Evolutionary conservation across 2,888 invertebrate genomes (phyloP), one percentile per base, ranked within the genome.

Genomic region (Bellardia pandia): DNA sequence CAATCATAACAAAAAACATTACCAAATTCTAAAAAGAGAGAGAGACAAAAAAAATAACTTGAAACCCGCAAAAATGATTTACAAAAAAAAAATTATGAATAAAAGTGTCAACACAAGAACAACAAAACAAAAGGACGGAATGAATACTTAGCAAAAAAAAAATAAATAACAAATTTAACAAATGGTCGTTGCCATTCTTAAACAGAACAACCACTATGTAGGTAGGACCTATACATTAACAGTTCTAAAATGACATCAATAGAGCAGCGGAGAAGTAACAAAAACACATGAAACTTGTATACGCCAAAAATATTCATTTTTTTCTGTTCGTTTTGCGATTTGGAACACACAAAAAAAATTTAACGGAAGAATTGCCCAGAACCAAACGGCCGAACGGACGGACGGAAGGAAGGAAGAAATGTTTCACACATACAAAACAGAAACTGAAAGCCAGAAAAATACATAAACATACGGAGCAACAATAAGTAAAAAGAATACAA

Each of bases 361-460:
- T 75, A 80, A 85, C 85, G 85, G 85, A 85, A 85, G 85, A 80
- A 83, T 83, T 77, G 83, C 45, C 62, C 53, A 71, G 77, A 69
- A 85, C 74, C 56, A 40, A 80, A 77, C n/a, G 62, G 71, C 71
- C 77, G 62, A 42, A 76, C 58, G 80, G 30, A 69, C 58, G 76
- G 86, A 86, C 78, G 89, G 89, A 89, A 88, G 90, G 89, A 89
- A 90, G 89, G 89, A 90, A 90, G 89, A 88, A 90, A 89, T 89
- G 90, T 86, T 89, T 90, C 89, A 90, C 88, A 88, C 88, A 83
- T 88, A 83, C 83, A 77, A 77, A 83, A 83, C 71, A 71, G 83
- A 51, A 81, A 58, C 75, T 42, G 56, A 60, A 66, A 53, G 30
- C 14, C 72, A 69, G 56, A 74, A 79, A 83, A 30, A 64, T 48